These are phyloP conservation scores for Porites australiensis DNA, from an alignment of 64 coral and sea anemone species.

Conservation along the genomic window DNA sequence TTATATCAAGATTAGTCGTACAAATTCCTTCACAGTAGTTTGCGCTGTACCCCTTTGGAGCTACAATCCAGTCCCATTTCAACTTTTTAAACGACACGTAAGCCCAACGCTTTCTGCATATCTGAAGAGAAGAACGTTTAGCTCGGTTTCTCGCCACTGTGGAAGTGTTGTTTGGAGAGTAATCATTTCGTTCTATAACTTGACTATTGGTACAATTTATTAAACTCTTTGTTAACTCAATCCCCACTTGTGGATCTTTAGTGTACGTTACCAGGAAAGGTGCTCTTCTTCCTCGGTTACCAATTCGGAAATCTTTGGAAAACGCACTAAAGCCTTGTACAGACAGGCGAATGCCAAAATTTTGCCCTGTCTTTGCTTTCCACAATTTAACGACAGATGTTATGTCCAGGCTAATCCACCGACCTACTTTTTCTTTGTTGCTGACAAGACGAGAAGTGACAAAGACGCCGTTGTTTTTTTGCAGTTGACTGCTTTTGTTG, in stretches of 20 bases:
- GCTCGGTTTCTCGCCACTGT: background rate
- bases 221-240: background rate
- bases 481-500: background rate
- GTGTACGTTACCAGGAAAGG: constrained; percentile 47
- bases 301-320: constrained; percentile 25
- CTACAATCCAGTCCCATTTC: constrained; percentile 51
- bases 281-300: background rate
- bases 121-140: background rate
- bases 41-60: constrained; percentile 54
- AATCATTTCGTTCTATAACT: background rate
- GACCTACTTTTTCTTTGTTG: constrained; percentile 18
- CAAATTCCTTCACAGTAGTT: constrained; percentile 40
- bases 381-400: constrained; percentile 33
- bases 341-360: constrained; percentile 7
- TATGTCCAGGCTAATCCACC: constrained; percentile 38
- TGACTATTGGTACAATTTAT: constrained; percentile 2
- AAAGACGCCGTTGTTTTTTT: background rate
- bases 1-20: constrained; percentile 7
- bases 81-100: constrained; percentile 37
- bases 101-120: constrained; percentile 11
- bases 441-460: constrained; percentile 27
- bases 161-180: background rate
- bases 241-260: background rate
- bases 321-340: constrained; percentile 15
- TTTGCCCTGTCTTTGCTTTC: constrained; percentile 10